Conservation (phyloP, 1,140 invertebrate genomes). For the Choristoneura fumiferana region DNA sequence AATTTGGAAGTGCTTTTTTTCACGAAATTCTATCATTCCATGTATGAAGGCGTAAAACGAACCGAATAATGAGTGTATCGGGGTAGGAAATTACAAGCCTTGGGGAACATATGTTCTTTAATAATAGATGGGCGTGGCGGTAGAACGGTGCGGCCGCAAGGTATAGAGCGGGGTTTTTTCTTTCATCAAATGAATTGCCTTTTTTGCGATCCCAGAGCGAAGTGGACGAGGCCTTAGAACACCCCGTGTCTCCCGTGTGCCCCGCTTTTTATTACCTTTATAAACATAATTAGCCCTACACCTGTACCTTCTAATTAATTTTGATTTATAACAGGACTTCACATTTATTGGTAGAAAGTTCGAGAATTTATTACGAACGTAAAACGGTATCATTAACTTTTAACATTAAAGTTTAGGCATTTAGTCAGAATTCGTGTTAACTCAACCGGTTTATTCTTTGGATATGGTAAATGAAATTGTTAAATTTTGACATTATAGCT, state of each 20-base stretch:
- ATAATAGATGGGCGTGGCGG: slow-evolving; percentile 20
- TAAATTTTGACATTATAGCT: slow-evolving; percentile 12
- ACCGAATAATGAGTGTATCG: slow-evolving; percentile 23
- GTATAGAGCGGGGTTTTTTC: slow-evolving; percentile 13
- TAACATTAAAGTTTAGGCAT: too few species aligned
- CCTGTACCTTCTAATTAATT: slow-evolving; percentile 7
- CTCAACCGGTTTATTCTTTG: background rate
- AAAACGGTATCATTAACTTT: too few species aligned
- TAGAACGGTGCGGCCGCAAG: background rate
- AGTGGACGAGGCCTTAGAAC: background rate
- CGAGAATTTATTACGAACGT: background rate
- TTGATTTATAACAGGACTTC: background rate
- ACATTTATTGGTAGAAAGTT: background rate
- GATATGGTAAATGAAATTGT: slow-evolving; percentile 12
- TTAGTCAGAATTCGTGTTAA: background rate
- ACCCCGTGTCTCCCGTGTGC: background rate
- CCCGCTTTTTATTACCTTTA: slow-evolving; percentile 6
- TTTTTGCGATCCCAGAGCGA: slow-evolving; percentile 4
- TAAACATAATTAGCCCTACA: slow-evolving; percentile 1
- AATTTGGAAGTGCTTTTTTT: background rate
- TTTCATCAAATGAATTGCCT: slow-evolving; percentile 6
- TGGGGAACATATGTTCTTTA: slow-evolving; percentile 20
- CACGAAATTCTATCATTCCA: background rate
- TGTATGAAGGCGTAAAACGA: slow-evolving; percentile 6
- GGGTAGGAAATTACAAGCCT: slow-evolving; percentile 20